phyloP scores from a whole-genome alignment of 1,140 invertebrate species.

The Drosophila nikananu region DNA sequence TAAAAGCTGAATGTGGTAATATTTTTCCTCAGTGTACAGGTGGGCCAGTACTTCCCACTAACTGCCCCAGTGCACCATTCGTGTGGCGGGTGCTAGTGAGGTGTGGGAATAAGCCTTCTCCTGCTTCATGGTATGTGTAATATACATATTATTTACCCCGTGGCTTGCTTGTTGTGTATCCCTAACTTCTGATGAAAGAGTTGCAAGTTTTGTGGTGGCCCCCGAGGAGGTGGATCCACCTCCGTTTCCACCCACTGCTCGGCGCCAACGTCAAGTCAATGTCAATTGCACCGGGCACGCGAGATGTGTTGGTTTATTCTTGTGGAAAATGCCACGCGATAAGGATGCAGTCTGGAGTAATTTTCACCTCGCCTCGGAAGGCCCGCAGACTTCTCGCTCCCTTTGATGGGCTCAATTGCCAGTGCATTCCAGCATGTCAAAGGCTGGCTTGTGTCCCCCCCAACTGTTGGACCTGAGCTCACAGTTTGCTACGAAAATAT shows the following conservation, averaged over 20 bases:
- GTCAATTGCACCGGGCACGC: slow-evolving; percentile 56
- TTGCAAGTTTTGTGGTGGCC: slow-evolving; percentile 30
- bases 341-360: slow-evolving; percentile 58
- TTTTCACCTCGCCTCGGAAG: slow-evolving; percentile 56
- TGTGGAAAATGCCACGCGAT: slow-evolving; percentile 64
- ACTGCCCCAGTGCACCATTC: slow-evolving; percentile 20
- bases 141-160: slow-evolving; percentile 45
- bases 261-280: slow-evolving; percentile 50
- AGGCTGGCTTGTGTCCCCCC: slow-evolving; percentile 4
- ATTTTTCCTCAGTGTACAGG: neutral
- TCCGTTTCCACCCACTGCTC: slow-evolving; percentile 4
- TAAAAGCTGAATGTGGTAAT: neutral
- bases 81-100: slow-evolving; percentile 1
- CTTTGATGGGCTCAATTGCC: slow-evolving; percentile 31
- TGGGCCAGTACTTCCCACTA: slow-evolving; percentile 19
- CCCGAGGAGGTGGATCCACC: slow-evolving; percentile 9
- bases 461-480: slow-evolving; percentile 9
- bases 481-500: slow-evolving; percentile 18
- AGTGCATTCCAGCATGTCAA: slow-evolving; percentile 24
- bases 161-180: slow-evolving; percentile 25
- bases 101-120: slow-evolving; percentile 1
- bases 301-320: slow-evolving; percentile 53
- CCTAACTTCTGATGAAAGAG: slow-evolving; percentile 46
- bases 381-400: slow-evolving; percentile 10
- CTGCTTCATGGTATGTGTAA: slow-evolving; percentile 33